Conservation (phyloP, 2,797 vertebrate genomes). For the Eleutherodactylus coqui region DNA sequence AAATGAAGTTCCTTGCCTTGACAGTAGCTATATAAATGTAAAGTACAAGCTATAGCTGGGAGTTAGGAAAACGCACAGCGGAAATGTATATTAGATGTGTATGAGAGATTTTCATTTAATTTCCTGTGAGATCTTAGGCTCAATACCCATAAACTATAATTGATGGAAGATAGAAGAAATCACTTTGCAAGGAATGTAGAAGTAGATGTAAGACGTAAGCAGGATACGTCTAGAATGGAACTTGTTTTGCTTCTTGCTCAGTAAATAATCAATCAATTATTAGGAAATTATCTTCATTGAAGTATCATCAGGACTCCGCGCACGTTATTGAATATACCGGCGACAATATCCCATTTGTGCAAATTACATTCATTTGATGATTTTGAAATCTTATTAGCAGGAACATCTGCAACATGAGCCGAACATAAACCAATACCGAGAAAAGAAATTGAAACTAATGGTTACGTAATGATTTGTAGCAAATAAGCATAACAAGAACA, state of each 20-base stretch:
- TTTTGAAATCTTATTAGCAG: background rate
- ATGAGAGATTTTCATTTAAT: conserved; percentile 40
- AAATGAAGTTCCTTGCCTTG: background rate
- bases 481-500: background rate
- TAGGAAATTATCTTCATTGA: background rate
- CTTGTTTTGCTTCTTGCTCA: background rate
- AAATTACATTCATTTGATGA: background rate
- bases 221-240: background rate
- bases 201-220: background rate
- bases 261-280: conserved; percentile 10
- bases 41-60: conserved; percentile 20
- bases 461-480: background rate
- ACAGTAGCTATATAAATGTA: conserved; percentile 14
- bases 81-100: conserved; percentile 37
- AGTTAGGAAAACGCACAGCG: background rate
- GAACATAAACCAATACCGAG: background rate
- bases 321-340: background rate
- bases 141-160: background rate
- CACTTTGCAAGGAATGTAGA: background rate
- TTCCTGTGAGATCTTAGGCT: conserved; percentile 20
- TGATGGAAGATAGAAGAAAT: conserved; percentile 1
- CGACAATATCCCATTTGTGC: background rate
- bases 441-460: background rate
- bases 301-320: background rate
- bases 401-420: background rate